Base-by-base conservation (phyloP, 1,140 invertebrate species). In the Drosophila ohnishii region DNA sequence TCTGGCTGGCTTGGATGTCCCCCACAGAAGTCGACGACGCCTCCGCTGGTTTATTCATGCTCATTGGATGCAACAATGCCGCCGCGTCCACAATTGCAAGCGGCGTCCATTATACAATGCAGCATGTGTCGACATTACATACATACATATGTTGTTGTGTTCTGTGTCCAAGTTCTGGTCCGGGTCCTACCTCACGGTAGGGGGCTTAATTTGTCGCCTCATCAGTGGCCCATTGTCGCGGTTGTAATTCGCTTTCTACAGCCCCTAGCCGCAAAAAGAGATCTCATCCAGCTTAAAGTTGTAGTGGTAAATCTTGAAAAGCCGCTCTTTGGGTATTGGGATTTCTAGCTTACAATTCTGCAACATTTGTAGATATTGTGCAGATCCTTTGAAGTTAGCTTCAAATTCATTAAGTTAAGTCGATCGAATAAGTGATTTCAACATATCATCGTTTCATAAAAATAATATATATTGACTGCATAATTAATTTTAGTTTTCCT, bases 11-110 rank as follows among this genome's bases (percentile, higher is more conserved):
- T 16, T 16, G 60, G 35, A 16, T 72, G 65, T 59, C 53, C 65
- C 65, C 55, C 65, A 51, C 69, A 60, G 37, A 71, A 59, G 69
- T 71, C 65, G 65, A 14, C 70, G 47, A 30, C 70, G 55, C 53
- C 64, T 51, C 28, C 37, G 58, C 28, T 47, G 39, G 30, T 34
- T 61, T 61, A 61, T 72, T 72, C 67, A 72, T 72, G 67, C 66
- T 73, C 69, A 47, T 51, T 73, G 45, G 39, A 40, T 28, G 70
- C 71, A 63, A 73, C 69, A 74, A 74, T 66, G 62, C 65, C 61
- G 61, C 39, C 39, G 40, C 37, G 16, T 53, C 35, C 48, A 73
- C 70, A 73, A 53, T 71, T 67, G 64, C 64, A 48, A 30, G 44
- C 30, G 45, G 66, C 69, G 47, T 44, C 39, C 39, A 73, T 45